Percentiles rank a stretch among this genome's conserved stretches.
phyloP scores from a whole-genome alignment of 2,797 vertebrate genomes.

The Margarornis squamiger region DNA sequence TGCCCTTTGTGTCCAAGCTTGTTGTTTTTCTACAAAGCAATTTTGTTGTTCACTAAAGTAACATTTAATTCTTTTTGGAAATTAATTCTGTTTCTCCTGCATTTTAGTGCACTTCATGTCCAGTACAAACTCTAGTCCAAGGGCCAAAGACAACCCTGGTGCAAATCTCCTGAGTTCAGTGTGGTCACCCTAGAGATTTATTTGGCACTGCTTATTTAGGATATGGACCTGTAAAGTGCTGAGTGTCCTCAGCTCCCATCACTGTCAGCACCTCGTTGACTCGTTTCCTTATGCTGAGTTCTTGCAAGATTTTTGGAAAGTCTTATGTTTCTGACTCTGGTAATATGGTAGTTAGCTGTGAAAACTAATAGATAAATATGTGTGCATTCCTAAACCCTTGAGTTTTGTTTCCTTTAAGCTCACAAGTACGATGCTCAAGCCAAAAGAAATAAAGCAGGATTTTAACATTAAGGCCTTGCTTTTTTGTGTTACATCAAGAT shows the following conservation, averaged over 20 bases:
- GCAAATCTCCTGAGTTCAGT: not conserved
- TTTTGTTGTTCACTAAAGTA: not conserved
- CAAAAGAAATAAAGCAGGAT: not conserved
- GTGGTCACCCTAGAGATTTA: not conserved
- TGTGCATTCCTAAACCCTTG: not conserved
- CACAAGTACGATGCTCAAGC: not conserved
- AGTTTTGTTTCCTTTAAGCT: conserved; percentile 28
- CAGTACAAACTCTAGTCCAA: not conserved
- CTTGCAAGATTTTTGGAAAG: not conserved
- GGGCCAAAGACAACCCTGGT: not conserved
- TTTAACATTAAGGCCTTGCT: not conserved
- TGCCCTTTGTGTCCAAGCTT: not conserved
- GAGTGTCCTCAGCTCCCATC: not conserved
- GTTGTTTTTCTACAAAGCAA: not conserved
- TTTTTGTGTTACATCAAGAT: not conserved
- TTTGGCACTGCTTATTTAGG: not conserved
- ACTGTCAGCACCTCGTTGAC: not conserved
- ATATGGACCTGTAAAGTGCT: not conserved
- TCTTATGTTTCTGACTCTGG: not conserved
- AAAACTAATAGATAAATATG: conserved; percentile 25
- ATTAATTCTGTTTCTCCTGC: not conserved
- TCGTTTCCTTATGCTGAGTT: not conserved
- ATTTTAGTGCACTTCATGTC: not conserved
- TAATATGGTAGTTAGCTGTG: not conserved
- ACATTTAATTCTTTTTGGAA: not conserved